phyloP scores from a whole-genome alignment of 2,113 vertebrate species.

The Bujurquina vittata region DNA sequence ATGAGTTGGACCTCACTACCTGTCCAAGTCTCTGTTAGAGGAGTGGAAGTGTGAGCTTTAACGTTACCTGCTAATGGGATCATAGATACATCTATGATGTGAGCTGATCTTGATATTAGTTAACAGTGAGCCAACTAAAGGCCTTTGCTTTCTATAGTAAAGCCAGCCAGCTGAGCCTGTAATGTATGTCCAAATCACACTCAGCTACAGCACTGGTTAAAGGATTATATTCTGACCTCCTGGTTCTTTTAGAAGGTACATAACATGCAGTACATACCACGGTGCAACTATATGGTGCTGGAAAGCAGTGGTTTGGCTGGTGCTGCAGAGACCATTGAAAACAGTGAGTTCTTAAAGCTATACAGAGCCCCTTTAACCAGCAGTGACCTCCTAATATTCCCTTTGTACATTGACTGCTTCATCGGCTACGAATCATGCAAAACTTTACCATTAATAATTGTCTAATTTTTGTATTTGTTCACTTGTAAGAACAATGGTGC shows the following conservation, averaged over 20 bases:
- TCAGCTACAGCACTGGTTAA: not conserved
- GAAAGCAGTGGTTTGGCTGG: not conserved
- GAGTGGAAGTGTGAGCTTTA: not conserved
- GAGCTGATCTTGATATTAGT: too few species aligned
- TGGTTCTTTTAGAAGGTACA: not conserved
- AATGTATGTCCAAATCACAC: not conserved
- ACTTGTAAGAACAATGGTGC: accelerated
- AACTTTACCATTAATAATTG: not conserved
- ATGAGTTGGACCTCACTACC: not conserved
- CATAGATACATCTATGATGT: too few species aligned
- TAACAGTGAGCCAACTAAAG: too few species aligned
- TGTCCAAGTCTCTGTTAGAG: not conserved
- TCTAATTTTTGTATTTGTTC: not conserved
- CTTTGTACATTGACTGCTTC: accelerated
- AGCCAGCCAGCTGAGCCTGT: not conserved
- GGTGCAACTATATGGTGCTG: not conserved
- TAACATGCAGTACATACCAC: not conserved
- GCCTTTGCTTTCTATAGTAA: not conserved
- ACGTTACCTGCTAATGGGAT: not conserved
- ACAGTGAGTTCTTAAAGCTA: not conserved
- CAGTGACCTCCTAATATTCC: not conserved
- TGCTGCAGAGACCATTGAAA: not conserved
- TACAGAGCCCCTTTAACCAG: not conserved
- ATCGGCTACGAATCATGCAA: accelerated
- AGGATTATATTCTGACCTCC: not conserved